Evolutionary conservation across 2,797 vertebrate genomes (phyloP).

Genomic region (Aplochiton taeniatus): DNA sequence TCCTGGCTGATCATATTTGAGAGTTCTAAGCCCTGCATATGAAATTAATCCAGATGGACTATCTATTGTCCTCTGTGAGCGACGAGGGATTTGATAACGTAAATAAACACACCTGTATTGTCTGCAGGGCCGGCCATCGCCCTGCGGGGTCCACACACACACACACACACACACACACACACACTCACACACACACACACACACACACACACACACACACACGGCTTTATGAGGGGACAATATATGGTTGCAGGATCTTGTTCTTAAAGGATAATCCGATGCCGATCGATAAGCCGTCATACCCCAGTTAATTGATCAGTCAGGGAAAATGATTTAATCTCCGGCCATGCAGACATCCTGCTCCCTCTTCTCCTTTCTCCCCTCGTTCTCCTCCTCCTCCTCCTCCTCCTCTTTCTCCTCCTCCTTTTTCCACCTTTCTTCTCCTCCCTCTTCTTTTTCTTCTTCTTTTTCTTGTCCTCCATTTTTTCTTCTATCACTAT

Average conservation of each 20-base stretch:
- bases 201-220: background rate
- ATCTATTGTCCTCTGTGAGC: slow-evolving; percentile 55
- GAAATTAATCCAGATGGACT: slow-evolving; percentile 72
- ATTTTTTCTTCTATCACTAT: background rate
- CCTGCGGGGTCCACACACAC: background rate
- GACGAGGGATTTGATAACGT: slow-evolving; percentile 67
- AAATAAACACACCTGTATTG: slow-evolving; percentile 53
- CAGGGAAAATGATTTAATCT: slow-evolving; percentile 54
- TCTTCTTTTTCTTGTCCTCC: too few relatives aligned
- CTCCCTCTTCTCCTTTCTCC: background rate
- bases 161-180: slow-evolving; percentile 3
- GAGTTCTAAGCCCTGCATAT: slow-evolving; percentile 70
- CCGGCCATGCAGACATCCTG: background rate
- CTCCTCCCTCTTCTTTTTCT: background rate
- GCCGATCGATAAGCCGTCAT: slow-evolving; percentile 59
- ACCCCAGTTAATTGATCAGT: slow-evolving; percentile 63
- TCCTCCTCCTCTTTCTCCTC: background rate
- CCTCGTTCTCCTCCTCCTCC: background rate
- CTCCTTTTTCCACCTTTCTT: background rate
- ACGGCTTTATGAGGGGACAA: slow-evolving; percentile 8
- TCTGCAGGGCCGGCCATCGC: background rate
- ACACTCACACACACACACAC: background rate
- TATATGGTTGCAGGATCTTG: slow-evolving; percentile 49
- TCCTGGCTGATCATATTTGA: slow-evolving; percentile 66
- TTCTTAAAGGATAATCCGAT: slow-evolving; percentile 62